A percentile compares a stretch with the other conserved stretches of the same genome.
phyloP scores from a whole-genome alignment of 2,888 invertebrate species.

The Lasioglossum malachurum region DNA sequence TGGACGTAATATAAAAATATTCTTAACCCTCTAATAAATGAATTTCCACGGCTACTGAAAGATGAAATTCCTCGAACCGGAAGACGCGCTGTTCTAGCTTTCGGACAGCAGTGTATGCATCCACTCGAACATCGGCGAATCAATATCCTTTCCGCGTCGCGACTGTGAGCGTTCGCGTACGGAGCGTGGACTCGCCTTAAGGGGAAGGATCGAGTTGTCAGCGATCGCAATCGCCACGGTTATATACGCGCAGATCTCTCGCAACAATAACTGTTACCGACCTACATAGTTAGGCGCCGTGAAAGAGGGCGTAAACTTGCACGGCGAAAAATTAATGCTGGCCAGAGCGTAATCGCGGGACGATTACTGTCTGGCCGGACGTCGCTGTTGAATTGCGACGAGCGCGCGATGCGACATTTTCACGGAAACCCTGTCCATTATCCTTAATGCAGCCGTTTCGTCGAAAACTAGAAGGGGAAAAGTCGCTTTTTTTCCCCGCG shows the following conservation, averaged over 20 bases:
- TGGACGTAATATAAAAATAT: too few species aligned
- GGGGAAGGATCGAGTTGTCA: background rate
- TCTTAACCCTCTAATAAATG: too few species aligned
- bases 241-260: conserved; percentile 21
- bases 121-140: background rate
- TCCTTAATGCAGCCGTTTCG: background rate
- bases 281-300: conserved; percentile 23
- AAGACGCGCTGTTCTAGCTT: background rate
- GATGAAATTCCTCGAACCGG: background rate
- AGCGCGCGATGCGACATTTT: background rate
- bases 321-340: conserved; percentile 29
- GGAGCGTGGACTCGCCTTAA: background rate
- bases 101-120: background rate
- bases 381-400: background rate
- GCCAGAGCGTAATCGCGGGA: conserved; percentile 9
- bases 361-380: conserved; percentile 3
- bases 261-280: conserved; percentile 33
- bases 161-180: background rate
- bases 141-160: conserved; percentile 9
- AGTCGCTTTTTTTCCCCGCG: background rate
- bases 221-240: conserved; percentile 23
- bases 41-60: too few species aligned
- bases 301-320: conserved; percentile 34
- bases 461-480: background rate
- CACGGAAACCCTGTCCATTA: conserved; percentile 1